phyloP scores from a whole-genome alignment of 2,797 vertebrate species.

The Bradypodion ventrale region DNA sequence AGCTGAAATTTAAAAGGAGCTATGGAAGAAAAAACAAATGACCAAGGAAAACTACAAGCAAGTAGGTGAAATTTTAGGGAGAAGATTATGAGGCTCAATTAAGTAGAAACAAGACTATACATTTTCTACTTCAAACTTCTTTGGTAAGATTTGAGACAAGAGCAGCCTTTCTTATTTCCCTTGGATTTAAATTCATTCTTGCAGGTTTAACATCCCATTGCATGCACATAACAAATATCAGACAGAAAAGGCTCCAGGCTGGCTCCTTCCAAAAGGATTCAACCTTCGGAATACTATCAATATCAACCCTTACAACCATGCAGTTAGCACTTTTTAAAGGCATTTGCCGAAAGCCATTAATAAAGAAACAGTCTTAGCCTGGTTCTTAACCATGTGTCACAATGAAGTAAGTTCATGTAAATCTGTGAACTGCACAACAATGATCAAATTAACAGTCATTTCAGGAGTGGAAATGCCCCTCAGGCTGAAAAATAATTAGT shows the following conservation, averaged over 20 bases:
- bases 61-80: no score
- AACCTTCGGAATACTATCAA: slow-evolving; percentile 75
- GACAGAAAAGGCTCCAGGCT: slow-evolving; percentile 70
- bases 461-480: slow-evolving; percentile 76
- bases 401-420: slow-evolving; percentile 81
- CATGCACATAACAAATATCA: slow-evolving; percentile 76
- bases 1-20: no score
- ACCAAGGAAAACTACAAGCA: no score
- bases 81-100: neutral
- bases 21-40: no score
- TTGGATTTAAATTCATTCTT: slow-evolving; percentile 73
- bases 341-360: slow-evolving; percentile 77
- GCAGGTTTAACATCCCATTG: slow-evolving; percentile 71
- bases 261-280: slow-evolving; percentile 73
- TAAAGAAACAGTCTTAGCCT: slow-evolving; percentile 78
- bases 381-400: slow-evolving; percentile 77
- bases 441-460: slow-evolving; percentile 84
- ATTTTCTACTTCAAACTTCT: slow-evolving; percentile 45
- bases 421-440: slow-evolving; percentile 82
- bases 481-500: slow-evolving; percentile 83
- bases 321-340: slow-evolving; percentile 78
- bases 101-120: neutral
- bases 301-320: slow-evolving; percentile 75
- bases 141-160: slow-evolving; percentile 60
- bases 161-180: slow-evolving; percentile 68